Evolutionary conservation across 1,140 invertebrate species (phyloP), one percentile per base, ranked within the genome.

Genomic region (Bombus balteatus): DNA sequence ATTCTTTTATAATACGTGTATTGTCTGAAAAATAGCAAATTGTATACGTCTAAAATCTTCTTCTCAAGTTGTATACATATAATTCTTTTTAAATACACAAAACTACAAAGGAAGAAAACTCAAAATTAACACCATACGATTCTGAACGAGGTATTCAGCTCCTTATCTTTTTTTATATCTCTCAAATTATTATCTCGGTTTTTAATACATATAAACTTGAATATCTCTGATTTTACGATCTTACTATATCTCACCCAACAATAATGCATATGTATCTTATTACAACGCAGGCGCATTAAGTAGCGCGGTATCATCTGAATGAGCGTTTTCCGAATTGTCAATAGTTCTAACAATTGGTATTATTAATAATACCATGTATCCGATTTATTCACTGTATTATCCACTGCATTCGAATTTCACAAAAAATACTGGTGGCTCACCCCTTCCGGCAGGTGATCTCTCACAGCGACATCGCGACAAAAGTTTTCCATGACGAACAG

Each of bases 271-370:
- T n/a, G 28, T 62, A 32, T 37, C n/a, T 39, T 39, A 72, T 57
- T 65, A 18, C 59, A 88, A 86, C 87, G 87, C 87, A 88, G 74
- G 87, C 87, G 87, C 87, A 73, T 76, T 76, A 66, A 68, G 70
- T 15, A 32, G 75, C 85, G 85, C 81, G 86, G 66, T 81, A 75
- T 75, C 70, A 77, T 83, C 78, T 71, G 28, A 81, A 65, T 6
- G 43, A 43, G 8, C 47, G 28, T 72, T 71, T 62, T 34, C 28
- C 34, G 4, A 34, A 85, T 68, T 66, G 39, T 57, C 43, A 34
- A 13, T 43, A 37, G 22, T 70, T 25, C 0, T 57, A 32, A 72
- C 1, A 28, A 68, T 57, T 15, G 25, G 5, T 37, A 53, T 25
- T 39, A 53, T 9, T 53, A 37, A 34, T 59, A 18, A 10, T 12